Percentiles rank a stretch among this genome's conserved stretches.
Conservation (phyloP, 2,888 invertebrate genomes). For the Apotomis betuletana region DNA sequence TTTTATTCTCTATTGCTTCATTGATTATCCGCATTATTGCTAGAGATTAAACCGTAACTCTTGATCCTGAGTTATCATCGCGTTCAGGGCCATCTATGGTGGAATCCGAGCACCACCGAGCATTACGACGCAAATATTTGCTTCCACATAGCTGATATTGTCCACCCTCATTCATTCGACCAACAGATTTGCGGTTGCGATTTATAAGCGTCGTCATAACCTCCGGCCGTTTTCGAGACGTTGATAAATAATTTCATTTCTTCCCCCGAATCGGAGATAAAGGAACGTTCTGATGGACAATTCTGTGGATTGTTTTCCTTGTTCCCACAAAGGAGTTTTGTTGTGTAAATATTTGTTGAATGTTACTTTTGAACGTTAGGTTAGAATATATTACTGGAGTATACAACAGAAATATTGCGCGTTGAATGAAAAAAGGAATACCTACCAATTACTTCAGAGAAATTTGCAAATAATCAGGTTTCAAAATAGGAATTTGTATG, state of each 20-base stretch:
- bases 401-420: not conserved
- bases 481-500: too few relatives aligned
- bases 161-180: constrained; percentile 21
- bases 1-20: too few relatives aligned
- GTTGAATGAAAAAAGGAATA: not conserved
- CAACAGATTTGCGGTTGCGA: constrained; percentile 58
- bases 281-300: constrained; percentile 43
- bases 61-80: too few relatives aligned
- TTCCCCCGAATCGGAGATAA: constrained; percentile 54
- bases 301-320: constrained; percentile 38
- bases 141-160: constrained; percentile 11
- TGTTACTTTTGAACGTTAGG: constrained; percentile 20
- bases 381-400: not conserved
- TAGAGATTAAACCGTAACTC: not conserved
- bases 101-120: not conserved
- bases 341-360: constrained; percentile 25
- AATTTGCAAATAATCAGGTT: too few relatives aligned
- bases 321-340: constrained; percentile 26
- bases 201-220: constrained; percentile 58
- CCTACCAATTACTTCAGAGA: not conserved
- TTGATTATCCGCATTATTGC: too few relatives aligned
- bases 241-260: constrained; percentile 77
- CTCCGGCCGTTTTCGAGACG: constrained; percentile 64
- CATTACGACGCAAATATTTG: not conserved
- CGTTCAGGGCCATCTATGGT: not conserved